Conservation (phyloP, 2,797 vertebrate species). For the Lutjanus campechanus region DNA sequence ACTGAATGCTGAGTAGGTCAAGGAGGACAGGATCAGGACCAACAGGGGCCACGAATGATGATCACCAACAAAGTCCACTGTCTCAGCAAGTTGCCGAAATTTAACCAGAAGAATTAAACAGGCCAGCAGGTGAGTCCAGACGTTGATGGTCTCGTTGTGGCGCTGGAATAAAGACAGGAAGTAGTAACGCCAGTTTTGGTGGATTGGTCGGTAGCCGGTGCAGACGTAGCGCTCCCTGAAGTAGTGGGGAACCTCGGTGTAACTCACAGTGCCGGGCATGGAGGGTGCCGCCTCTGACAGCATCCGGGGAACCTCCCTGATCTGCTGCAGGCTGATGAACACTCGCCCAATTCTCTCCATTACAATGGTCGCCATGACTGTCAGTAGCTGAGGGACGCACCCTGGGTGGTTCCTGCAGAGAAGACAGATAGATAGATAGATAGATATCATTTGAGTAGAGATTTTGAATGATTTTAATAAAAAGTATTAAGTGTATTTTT, state of each 20-base stretch:
- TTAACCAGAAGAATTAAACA: constrained; percentile 84
- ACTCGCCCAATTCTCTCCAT: constrained; percentile 86
- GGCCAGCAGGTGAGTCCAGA: constrained; percentile 92
- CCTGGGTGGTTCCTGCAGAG: constrained; percentile 25
- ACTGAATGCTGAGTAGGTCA: constrained; percentile 89
- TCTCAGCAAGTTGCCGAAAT: constrained; percentile 75
- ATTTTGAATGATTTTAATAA: no score
- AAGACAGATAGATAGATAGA: not conserved
- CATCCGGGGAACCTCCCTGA: constrained; percentile 79
- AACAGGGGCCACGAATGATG: constrained; percentile 89
- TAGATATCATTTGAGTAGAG: no score
- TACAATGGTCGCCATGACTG: constrained; percentile 84
- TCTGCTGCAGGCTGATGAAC: constrained; percentile 84
- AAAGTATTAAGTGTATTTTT: no score
- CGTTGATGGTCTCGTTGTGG: constrained; percentile 93
- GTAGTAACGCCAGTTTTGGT: constrained; percentile 91
- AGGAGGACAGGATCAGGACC: constrained; percentile 86
- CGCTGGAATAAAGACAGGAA: constrained; percentile 90
- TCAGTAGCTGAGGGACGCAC: not conserved
- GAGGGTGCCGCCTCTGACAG: constrained; percentile 74
- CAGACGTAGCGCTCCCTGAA: constrained; percentile 90
- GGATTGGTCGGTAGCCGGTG: constrained; percentile 88
- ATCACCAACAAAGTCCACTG: constrained; percentile 87
- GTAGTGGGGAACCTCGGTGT: constrained; percentile 86
- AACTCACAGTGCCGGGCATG: constrained; percentile 84